Evolutionary conservation across 2,888 invertebrate genomes (phyloP).

Genomic region (Megalurothrips usitatus): DNA sequence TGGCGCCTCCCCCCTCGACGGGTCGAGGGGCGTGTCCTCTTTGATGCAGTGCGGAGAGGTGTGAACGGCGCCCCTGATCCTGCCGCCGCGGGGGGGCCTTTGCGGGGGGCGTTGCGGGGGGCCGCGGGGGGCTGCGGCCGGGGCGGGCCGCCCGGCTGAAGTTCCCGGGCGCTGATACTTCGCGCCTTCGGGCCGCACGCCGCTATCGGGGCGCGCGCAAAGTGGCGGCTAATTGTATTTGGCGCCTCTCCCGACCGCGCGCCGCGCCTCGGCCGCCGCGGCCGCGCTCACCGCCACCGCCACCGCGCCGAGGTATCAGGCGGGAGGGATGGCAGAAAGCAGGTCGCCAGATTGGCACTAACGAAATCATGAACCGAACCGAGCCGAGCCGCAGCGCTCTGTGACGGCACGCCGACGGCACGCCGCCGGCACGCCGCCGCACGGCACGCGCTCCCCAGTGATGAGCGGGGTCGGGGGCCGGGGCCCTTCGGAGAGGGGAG

Average conservation of each 20-base stretch:
- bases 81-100: too few species aligned
- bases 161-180: neutral
- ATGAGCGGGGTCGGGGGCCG: too few species aligned
- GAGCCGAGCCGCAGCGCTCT: neutral
- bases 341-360: neutral
- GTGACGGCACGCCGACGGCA: neutral
- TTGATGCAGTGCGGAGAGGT: neutral
- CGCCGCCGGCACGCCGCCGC: neutral
- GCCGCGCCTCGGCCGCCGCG: neutral
- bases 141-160: neutral
- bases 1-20: too few species aligned
- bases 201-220: neutral
- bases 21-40: neutral
- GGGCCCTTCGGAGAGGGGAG: too few species aligned
- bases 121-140: neutral
- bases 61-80: neutral
- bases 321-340: neutral
- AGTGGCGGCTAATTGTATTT: neutral
- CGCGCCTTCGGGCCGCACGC: neutral
- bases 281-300: neutral
- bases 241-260: neutral
- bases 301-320: neutral
- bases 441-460: too few species aligned
- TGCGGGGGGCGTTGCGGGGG: too few species aligned
- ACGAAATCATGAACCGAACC: neutral